Conservation (phyloP, 2,113 vertebrate species). For the Zootoca vivipara region DNA sequence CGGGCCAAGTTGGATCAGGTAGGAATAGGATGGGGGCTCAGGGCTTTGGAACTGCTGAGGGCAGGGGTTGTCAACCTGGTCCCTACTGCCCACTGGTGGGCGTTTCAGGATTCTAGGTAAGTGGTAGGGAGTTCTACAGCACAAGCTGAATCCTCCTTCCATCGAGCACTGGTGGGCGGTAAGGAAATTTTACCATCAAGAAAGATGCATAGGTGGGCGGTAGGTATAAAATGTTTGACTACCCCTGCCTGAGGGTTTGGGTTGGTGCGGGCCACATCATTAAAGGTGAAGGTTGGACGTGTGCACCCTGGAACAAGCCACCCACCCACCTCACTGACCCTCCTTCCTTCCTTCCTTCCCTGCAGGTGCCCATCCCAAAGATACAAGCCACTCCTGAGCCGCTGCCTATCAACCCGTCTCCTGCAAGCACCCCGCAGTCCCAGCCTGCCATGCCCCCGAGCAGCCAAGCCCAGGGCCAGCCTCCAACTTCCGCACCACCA, state of each 20-base stretch:
- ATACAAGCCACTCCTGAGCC: slow-evolving; percentile 81
- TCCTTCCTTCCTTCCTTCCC: slow-evolving; percentile 47
- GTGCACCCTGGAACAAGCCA: neutral
- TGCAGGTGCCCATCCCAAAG: slow-evolving; percentile 76
- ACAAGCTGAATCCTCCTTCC: too few relatives aligned
- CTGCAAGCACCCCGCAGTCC: slow-evolving; percentile 85
- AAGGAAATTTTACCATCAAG: too few relatives aligned
- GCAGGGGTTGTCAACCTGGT: too few relatives aligned
- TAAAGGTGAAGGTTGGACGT: neutral
- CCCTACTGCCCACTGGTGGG: too few relatives aligned
- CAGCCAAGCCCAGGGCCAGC: slow-evolving; percentile 73
- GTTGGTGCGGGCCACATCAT: fast-evolving
- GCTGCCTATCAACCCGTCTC: slow-evolving; percentile 80
- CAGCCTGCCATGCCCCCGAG: slow-evolving; percentile 74
- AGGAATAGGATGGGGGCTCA: neutral
- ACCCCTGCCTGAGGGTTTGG: fast-evolving
- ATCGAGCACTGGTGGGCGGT: too few relatives aligned
- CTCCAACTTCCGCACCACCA: slow-evolving; percentile 18
- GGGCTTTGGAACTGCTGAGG: neutral
- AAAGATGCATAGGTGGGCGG: too few relatives aligned
- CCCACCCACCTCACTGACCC: neutral
- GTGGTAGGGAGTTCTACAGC: too few relatives aligned
- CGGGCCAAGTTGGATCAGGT: slow-evolving; percentile 94
- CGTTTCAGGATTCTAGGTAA: too few relatives aligned
- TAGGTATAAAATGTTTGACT: too few relatives aligned